A percentile compares a stretch with the other conserved stretches of the same genome.
phyloP scores from a whole-genome alignment of 2,113 vertebrate species.

The Octodon degus region DNA sequence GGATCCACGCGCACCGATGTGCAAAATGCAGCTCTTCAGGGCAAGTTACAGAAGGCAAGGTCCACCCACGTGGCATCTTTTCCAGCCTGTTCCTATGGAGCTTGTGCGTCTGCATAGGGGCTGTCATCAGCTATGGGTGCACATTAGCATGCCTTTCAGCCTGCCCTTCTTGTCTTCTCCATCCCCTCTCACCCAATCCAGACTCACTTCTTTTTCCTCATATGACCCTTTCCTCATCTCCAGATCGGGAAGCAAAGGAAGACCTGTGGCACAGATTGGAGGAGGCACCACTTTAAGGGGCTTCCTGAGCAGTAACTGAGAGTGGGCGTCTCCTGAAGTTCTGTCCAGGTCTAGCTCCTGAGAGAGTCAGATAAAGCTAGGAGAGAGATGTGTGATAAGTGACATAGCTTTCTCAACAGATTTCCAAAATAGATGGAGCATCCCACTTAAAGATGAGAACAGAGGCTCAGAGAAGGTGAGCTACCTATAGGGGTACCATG shows the following conservation, averaged over 20 bases:
- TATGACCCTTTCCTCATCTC: not conserved
- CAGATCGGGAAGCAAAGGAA: not conserved
- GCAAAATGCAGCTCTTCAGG: not conserved
- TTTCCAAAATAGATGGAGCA: not conserved
- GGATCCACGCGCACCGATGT: accelerated
- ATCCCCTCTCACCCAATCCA: not conserved
- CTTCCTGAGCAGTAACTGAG: not conserved
- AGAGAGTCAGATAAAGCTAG: not conserved
- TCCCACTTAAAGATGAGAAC: not conserved
- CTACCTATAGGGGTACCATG: not conserved
- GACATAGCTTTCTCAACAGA: not conserved
- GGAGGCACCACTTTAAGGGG: not conserved
- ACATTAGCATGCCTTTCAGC: not conserved
- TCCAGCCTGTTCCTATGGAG: too few species aligned
- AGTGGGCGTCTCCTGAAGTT: not conserved
- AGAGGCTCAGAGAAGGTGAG: not conserved
- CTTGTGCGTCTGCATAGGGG: too few species aligned
- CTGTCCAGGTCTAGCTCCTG: not conserved
- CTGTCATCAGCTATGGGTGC: not conserved
- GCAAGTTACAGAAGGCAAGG: accelerated
- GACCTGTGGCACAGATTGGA: accelerated
- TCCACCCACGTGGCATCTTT: accelerated
- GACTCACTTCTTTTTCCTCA: accelerated
- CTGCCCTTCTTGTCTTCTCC: not conserved
- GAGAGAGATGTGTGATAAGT: not conserved